Evolutionary conservation across 2,797 vertebrate species (phyloP), one percentile per base, ranked within the genome.

Genomic region (Craterocephalus amniculus): DNA sequence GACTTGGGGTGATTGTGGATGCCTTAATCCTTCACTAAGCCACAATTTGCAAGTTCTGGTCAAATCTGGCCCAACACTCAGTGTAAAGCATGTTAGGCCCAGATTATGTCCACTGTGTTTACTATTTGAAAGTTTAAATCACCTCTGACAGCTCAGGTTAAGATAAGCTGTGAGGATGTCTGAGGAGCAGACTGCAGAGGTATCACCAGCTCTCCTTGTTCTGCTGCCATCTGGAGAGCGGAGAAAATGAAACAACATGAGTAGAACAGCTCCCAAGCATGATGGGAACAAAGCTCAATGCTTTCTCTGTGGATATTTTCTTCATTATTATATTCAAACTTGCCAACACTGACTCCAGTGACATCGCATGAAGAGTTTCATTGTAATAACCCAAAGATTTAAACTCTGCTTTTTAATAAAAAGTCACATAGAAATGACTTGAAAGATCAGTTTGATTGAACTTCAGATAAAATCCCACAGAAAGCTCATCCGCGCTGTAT

Each of bases 161-260:
- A 0, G 48, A 12, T 49, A n/a, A 49, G 45, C 45, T 5, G 22
- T 22, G 9, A 24, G 45, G 45, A 49, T 10, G 45, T 51, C 48
- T 24, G 22, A 51, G 48, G 22, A 51, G 48, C 48, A 51, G 48
- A 51, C n/a, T 68, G 34, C 54, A 51, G 22, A 51, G 48, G 48
- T 24, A 22, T 51, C 48, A 24, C 22, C 12, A 24, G 48, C 22
- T 51, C 22, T 24, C 48, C 48, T 51, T 22, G 24, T 51, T 51
- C 22, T 51, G 80, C 38, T 87, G 82, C 87, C 89, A 92, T 90
- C 85, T 92, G 91, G 85, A 76, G 63, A 75, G 48, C 36, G 56
- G 36, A 56, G 51, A 64, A 77, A 79, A 85, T 74, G 69, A 83
- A 91, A 79, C 75, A 61, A 76, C 70, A 70, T 45, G 29, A 86